Evolutionary conservation across 2,888 invertebrate species (phyloP), one percentile per base, ranked within the genome.

Genomic region (Aleiodes alternator): DNA sequence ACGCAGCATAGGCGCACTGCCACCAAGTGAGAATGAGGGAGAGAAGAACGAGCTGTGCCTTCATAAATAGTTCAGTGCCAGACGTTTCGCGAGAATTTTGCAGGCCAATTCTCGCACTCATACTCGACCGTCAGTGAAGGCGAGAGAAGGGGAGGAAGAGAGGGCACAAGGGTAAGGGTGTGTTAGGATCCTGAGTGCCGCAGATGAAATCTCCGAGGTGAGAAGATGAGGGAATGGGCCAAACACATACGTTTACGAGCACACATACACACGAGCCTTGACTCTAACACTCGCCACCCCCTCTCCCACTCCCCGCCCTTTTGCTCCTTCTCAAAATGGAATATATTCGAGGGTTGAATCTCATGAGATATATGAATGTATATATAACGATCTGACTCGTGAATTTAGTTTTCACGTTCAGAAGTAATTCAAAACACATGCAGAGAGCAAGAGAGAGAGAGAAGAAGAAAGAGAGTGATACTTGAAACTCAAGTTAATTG

Each of bases 41-140:
- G 68, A 68, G 68, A 68, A 31, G 68, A 68, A 74, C 70, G 50
- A 77, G 75, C 79, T 79, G 76, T 79, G 80, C 81, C 82, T 84
- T 83, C 85, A 86, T 86, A 86, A 86, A 87, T 86, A 87, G 85
- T 87, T 86, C 87, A 85, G 79, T 78, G 76, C 80, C 85, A 87
- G 86, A 81, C 84, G 83, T 83, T 68, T 68, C 51, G 68, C 76
- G 81, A 79, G 82, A 85, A 87, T 83, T 86, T 86, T 78, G 79
- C 85, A 83, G 82, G 81, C 82, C 80, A 81, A 80, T 85, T 85
- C 81, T 73, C 81, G 79, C 75, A 43, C 80, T 83, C 83, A 84
- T 83, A 81, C 80, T 76, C 78, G 31, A 11, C 29, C n/a, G 16
- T 59, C 59, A 55, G 43, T 53, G 48, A 1, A 23, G 29, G 16